phyloP scores from a whole-genome alignment of 2,888 invertebrate genomes.

The Lasioglossum calceatum region DNA sequence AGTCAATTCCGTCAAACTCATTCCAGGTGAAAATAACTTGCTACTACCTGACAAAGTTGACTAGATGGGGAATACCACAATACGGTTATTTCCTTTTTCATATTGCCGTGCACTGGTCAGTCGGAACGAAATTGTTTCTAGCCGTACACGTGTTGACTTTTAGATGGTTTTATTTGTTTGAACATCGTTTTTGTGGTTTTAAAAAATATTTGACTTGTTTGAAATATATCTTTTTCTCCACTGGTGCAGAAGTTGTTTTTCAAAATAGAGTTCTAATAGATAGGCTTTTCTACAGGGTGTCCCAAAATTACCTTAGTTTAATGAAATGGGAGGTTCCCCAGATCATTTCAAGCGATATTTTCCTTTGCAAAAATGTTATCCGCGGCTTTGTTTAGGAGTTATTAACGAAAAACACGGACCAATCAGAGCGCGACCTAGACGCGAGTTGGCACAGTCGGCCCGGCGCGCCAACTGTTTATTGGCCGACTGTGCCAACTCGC shows the following conservation, averaged over 20 bases:
- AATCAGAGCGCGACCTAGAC: too few relatives aligned
- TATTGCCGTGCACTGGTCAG: not conserved
- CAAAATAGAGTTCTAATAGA: not conserved
- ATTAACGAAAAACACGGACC: too few relatives aligned
- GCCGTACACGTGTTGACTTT: not conserved
- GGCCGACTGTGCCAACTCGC: too few relatives aligned
- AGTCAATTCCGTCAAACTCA: conserved; percentile 9
- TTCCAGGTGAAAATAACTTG: not conserved
- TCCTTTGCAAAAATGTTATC: too few relatives aligned
- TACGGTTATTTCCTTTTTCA: not conserved
- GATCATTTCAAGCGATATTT: too few relatives aligned
- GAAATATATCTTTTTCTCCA: not conserved
- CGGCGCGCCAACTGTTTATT: too few relatives aligned
- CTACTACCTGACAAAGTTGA: not conserved
- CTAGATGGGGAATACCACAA: not conserved
- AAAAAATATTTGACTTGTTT: not conserved
- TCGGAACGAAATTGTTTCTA: not conserved
- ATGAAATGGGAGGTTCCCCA: too few relatives aligned
- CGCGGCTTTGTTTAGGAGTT: too few relatives aligned
- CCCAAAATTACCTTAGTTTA: too few relatives aligned
- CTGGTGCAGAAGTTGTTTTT: not conserved
- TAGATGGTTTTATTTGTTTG: not conserved
- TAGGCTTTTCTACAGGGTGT: too few relatives aligned
- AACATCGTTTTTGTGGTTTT: not conserved
- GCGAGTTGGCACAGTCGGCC: too few relatives aligned